phyloP scores from a whole-genome alignment of 2,113 vertebrate genomes.

The Oceanodroma tethys region DNA sequence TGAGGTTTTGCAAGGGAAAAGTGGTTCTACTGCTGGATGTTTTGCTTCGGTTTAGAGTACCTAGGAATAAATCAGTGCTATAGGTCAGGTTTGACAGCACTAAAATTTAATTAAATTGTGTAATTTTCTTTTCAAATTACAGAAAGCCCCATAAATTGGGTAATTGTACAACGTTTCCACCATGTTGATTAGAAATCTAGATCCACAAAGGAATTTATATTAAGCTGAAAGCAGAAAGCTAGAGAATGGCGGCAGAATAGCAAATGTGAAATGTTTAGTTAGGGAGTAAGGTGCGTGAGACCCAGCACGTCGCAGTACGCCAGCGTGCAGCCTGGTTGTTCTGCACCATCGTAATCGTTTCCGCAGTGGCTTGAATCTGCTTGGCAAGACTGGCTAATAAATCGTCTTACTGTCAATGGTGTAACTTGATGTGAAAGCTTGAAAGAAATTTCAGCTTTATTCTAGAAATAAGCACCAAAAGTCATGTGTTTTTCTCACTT shows the following conservation, averaged over 20 bases:
- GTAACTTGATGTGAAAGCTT: background rate
- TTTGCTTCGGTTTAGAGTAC: background rate
- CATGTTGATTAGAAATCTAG: background rate
- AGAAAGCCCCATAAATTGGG: background rate
- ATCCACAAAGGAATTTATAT: background rate
- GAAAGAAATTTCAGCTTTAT: background rate
- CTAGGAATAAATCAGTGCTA: background rate
- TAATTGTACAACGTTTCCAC: background rate
- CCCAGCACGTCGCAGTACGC: accelerated
- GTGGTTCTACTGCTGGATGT: background rate
- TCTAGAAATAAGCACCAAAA: background rate
- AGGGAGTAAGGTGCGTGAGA: background rate
- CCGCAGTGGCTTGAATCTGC: background rate
- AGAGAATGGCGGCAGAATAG: background rate
- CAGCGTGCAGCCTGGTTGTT: background rate
- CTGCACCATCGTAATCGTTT: accelerated
- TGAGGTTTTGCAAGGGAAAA: background rate
- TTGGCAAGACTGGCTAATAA: background rate
- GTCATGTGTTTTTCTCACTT: background rate
- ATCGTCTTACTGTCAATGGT: accelerated
- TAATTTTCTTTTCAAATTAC: conserved; percentile 12
- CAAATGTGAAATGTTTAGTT: background rate
- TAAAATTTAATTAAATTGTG: conserved; percentile 21
- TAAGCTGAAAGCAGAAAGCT: background rate
- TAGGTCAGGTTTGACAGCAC: conserved; percentile 3